phyloP scores from a whole-genome alignment of 92 coral and sea anemone species.

The Heliopora coerulea region DNA sequence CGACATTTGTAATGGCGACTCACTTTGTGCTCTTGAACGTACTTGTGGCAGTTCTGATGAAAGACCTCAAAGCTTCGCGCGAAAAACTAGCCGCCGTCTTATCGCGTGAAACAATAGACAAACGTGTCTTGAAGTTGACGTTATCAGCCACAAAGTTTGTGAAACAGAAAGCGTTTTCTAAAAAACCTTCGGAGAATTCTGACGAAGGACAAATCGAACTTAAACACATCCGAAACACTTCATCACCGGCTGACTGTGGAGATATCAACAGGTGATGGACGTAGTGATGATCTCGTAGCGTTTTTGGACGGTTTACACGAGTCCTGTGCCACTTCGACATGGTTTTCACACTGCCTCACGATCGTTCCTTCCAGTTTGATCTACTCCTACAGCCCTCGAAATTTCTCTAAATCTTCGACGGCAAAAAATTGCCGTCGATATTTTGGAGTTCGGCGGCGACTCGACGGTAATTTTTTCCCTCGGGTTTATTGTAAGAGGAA shows the following conservation, averaged over 20 bases:
- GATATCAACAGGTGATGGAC: no score
- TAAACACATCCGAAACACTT: neutral
- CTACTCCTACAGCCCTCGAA: no score
- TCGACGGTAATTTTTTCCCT: no score
- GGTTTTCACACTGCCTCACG: no score
- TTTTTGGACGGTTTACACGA: no score
- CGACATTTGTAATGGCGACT: constrained; percentile 91
- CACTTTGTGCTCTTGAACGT: constrained; percentile 97
- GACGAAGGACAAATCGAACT: constrained; percentile 23
- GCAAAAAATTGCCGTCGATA: no score
- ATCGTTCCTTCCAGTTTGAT: no score
- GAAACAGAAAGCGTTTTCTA: constrained; percentile 53
- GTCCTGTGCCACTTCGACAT: no score
- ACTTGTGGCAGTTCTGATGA: constrained; percentile 97
- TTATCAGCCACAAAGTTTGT: constrained; percentile 78
- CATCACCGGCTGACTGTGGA: neutral
- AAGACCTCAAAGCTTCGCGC: constrained; percentile 90
- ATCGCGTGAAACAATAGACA: constrained; percentile 83
- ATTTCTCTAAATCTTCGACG: no score
- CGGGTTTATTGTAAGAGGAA: no score
- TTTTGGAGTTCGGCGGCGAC: no score
- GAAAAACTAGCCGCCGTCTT: constrained; percentile 91
- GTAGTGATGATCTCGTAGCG: no score
- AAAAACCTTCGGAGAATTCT: neutral
- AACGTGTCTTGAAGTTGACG: constrained; percentile 70